These are phyloP conservation scores for Ovibos moschatus DNA, from an alignment of 2,113 vertebrate species.

Conservation along the genomic window DNA sequence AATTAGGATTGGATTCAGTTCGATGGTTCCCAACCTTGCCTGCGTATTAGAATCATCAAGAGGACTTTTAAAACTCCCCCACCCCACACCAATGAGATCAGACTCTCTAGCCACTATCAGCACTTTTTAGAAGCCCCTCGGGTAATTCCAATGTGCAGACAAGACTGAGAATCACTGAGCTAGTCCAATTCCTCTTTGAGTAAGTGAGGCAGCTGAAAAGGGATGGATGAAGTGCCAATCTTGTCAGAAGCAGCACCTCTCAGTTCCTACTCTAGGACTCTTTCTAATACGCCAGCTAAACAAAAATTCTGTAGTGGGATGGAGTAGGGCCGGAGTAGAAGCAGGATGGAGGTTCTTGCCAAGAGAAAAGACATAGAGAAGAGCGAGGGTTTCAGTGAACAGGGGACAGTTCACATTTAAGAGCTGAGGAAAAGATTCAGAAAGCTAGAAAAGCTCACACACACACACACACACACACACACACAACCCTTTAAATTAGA, in stretches of 20 bases:
- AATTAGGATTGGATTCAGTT: not conserved
- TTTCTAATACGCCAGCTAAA: not conserved
- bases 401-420: not conserved
- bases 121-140: not conserved
- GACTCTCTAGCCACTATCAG: not conserved
- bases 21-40: not conserved
- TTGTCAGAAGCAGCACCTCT: not conserved
- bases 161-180: not conserved
- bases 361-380: not conserved
- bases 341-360: not conserved
- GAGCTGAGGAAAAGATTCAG: not conserved
- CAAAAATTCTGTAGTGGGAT: not conserved
- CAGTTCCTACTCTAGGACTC: not conserved
- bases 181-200: not conserved
- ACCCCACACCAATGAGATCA: not conserved
- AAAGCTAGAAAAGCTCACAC: not conserved
- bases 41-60: not conserved
- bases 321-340: too few species aligned
- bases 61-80: not conserved
- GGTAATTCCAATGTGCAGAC: not conserved
- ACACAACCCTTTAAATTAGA: not conserved
- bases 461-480: too few species aligned
- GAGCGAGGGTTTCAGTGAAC: not conserved
- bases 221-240: not conserved
- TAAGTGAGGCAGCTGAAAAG: not conserved